phyloP scores from a whole-genome alignment of 2,113 vertebrate species.

The Phocoena phocoena region DNA sequence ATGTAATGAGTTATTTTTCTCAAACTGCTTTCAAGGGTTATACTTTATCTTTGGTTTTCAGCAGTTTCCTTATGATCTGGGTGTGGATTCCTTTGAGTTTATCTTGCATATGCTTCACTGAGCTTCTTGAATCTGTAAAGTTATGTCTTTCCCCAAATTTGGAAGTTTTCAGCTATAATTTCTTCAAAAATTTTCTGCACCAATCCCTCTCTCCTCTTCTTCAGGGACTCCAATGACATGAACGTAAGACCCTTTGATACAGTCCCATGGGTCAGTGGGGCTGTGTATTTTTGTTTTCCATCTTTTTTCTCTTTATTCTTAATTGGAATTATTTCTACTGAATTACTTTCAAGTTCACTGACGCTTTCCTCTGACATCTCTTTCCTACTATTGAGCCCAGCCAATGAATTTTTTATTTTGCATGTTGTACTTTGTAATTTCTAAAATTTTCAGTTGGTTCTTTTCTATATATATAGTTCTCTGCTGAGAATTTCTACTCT shows the following conservation, averaged over 20 bases:
- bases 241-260: neutral
- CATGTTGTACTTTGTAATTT: neutral
- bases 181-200: neutral
- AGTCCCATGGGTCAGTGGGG: neutral
- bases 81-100: neutral
- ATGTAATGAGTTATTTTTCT: neutral
- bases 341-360: neutral
- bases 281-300: neutral
- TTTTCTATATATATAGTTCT: neutral
- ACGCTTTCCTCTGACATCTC: neutral
- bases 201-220: neutral
- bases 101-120: neutral
- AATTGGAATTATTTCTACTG: neutral
- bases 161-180: neutral
- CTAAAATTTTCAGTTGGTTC: neutral
- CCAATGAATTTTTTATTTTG: neutral
- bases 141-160: neutral
- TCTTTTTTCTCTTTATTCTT: neutral
- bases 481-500: neutral
- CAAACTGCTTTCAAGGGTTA: neutral
- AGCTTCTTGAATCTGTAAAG: neutral
- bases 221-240: neutral
- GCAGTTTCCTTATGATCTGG: neutral
- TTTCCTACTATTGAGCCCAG: neutral
- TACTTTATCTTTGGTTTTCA: neutral